These are phyloP conservation scores for Rhincodon typus DNA, from an alignment of 2,797 vertebrate species.

Conservation along the genomic window DNA sequence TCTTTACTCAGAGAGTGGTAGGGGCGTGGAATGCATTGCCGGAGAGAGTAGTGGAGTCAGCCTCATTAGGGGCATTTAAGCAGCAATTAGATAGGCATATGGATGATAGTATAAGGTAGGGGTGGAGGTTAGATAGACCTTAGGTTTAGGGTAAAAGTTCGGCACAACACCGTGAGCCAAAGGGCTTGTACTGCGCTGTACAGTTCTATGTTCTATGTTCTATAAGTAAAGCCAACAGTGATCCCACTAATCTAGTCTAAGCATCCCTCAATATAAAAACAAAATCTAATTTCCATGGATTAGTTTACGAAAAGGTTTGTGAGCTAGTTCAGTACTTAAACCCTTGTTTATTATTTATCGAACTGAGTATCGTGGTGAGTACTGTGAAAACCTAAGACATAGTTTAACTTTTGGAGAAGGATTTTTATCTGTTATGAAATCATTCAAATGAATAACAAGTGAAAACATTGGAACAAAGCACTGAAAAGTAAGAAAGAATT, in stretches of 20 bases:
- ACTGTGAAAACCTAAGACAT: background rate
- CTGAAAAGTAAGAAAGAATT: background rate
- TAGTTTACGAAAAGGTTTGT: background rate
- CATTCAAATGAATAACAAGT: background rate
- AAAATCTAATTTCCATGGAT: background rate
- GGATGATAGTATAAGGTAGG: too few relatives aligned
- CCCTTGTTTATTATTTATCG: background rate
- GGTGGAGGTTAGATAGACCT: too few relatives aligned
- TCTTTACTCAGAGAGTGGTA: too few relatives aligned
- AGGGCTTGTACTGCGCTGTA: too few relatives aligned
- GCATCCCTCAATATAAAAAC: background rate
- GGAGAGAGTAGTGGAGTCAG: too few relatives aligned
- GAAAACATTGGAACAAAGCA: background rate
- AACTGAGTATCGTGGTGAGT: background rate
- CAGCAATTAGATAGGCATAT: too few relatives aligned
- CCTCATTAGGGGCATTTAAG: too few relatives aligned
- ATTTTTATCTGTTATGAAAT: background rate
- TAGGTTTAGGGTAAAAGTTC: too few relatives aligned
- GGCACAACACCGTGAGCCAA: too few relatives aligned
- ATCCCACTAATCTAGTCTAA: background rate
- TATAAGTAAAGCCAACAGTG: background rate
- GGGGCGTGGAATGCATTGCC: too few relatives aligned
- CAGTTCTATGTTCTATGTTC: too few relatives aligned
- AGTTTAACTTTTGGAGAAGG: background rate
- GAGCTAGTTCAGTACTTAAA: background rate